Percentiles rank a stretch among this genome's conserved stretches.
These are phyloP conservation scores for Gymnothorax reevesii DNA, from an alignment of 2,797 vertebrate genomes.

Conservation along the genomic window DNA sequence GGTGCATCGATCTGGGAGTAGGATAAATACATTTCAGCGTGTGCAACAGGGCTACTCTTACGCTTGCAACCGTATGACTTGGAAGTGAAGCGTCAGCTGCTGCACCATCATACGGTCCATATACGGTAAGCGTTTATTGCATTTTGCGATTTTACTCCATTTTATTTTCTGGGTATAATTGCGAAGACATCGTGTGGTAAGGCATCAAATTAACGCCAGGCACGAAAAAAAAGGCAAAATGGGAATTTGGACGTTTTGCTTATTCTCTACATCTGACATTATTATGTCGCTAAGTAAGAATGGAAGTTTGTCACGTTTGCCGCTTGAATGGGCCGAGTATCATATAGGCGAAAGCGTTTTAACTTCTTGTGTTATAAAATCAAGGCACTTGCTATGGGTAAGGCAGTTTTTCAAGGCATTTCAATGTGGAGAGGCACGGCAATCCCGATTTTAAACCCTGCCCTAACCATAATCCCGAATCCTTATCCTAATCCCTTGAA, in stretches of 20 bases:
- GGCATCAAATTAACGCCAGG: neutral
- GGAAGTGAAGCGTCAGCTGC: neutral
- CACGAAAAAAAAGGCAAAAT: neutral
- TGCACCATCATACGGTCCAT: neutral
- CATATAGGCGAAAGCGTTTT: no score
- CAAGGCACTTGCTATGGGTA: no score
- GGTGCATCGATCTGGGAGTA: slow-evolving; percentile 44
- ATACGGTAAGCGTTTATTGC: neutral
- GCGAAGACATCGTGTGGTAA: neutral
- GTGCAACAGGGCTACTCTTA: slow-evolving; percentile 30
- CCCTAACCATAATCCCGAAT: no score
- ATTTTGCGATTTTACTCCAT: no score
- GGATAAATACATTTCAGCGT: neutral
- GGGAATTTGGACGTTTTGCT: neutral
- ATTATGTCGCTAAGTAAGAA: no score
- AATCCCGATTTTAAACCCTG: no score
- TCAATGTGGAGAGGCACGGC: no score
- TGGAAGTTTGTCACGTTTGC: no score
- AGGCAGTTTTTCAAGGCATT: no score
- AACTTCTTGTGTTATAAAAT: no score
- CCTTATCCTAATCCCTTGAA: no score
- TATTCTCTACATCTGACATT: neutral
- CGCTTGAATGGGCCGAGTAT: no score
- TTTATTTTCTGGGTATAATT: neutral
- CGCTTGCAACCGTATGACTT: neutral